Base-by-base conservation (phyloP, 2,888 invertebrate species). In the Polyploca ridens region DNA sequence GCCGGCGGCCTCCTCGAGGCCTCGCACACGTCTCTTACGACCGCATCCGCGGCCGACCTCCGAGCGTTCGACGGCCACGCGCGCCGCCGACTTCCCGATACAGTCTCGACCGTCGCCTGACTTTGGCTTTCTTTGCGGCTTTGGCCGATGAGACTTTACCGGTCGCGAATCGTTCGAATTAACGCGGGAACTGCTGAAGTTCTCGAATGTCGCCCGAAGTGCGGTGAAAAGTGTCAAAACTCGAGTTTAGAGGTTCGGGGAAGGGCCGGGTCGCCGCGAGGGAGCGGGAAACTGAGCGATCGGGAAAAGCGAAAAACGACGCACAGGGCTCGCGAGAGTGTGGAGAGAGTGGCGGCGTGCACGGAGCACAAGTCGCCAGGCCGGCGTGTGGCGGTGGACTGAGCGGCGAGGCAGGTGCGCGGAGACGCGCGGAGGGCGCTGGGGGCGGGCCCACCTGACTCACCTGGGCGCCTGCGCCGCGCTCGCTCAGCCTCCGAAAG, bases 1-100 rank as follows among this genome's bases (percentile, higher is more conserved):
- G 94, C 85, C 92, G 93, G 93, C 93, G 93, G 93, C 93, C 94
- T 93, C 93, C 88, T 82, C 74, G 94, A 93, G 93, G 93, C 94
- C 94, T 90, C 84, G 87, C 85, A 87, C 90, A 77, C 89, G 88
- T 89, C 87, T 90, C 90, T 92, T 81, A 93, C 90, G 91, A 92
- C 91, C 93, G 92, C 93, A 93, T 92, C 87, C 90, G 82, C 93
- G 90, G 91, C 92, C 89, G 87, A 89, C 87, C 86, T 84, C 83
- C 87, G 76, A 85, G 76, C 85, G 83, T 81, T 85, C 89, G 90
- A 92, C 93, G 90, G 90, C 87, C 69, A 85, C 87, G 70, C 80
- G 79, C 80, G 88, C 91, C 89, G 90, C 86, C 88, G 87, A 88
- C 84, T 82, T 81, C 78, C 82, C 82, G 76, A 78, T 75, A 78